Evolutionary conservation across 2,888 invertebrate genomes (phyloP).

Genomic region (Leucophenga maculata): DNA sequence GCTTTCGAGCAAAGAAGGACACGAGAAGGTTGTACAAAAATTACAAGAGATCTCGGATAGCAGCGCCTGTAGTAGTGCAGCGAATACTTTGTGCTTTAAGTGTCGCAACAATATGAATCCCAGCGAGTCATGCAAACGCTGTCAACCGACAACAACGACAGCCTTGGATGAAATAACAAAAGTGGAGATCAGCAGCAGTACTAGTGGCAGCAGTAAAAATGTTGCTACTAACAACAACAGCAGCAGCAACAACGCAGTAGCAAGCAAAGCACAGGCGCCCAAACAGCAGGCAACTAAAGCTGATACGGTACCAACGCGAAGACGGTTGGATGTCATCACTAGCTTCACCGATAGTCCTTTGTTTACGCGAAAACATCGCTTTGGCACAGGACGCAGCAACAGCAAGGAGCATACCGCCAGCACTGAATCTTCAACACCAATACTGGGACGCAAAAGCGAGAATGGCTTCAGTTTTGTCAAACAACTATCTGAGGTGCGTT

Average conservation of each 20-base stretch:
- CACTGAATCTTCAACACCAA: slow-evolving; percentile 66
- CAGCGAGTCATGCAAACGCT: slow-evolving; percentile 63
- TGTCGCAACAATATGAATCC: slow-evolving; percentile 63
- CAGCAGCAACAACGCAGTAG: background rate
- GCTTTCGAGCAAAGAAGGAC: slow-evolving; percentile 54
- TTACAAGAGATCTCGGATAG: slow-evolving; percentile 68
- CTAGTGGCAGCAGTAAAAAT: slow-evolving; percentile 24
- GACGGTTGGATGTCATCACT: slow-evolving; percentile 71
- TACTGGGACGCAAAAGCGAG: slow-evolving; percentile 68
- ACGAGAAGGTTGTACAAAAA: slow-evolving; percentile 63
- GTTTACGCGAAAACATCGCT: slow-evolving; percentile 72
- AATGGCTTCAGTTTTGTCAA: slow-evolving; percentile 71
- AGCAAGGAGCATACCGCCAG: slow-evolving; percentile 43
- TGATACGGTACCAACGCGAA: slow-evolving; percentile 53
- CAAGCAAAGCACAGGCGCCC: slow-evolving; percentile 29
- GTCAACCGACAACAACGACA: slow-evolving; percentile 46
- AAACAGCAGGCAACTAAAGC: background rate
- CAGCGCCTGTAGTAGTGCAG: slow-evolving; percentile 60
- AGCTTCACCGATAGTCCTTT: slow-evolving; percentile 72
- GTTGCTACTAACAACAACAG: slow-evolving; percentile 22
- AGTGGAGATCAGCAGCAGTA: slow-evolving; percentile 37
- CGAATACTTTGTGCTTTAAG: slow-evolving; percentile 61
- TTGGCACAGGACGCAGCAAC: slow-evolving; percentile 64
- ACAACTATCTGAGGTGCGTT: slow-evolving; percentile 70
- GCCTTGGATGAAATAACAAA: slow-evolving; percentile 52